Evolutionary conservation across 2,888 invertebrate genomes (phyloP).

Genomic region (Clistopyga incitator): DNA sequence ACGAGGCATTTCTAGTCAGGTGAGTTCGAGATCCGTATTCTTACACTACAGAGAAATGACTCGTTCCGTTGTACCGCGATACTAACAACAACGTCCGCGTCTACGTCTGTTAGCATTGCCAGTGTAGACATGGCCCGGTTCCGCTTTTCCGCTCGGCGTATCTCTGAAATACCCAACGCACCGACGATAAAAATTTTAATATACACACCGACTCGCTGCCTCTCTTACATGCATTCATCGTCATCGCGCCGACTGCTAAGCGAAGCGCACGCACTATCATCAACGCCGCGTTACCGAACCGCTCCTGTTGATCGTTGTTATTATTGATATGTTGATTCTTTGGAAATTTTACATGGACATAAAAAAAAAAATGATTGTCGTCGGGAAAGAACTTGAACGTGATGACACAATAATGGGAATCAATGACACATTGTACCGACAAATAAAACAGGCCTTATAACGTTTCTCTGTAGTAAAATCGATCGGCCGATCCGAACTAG

Average conservation of each 20-base stretch:
- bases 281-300: slow-evolving; percentile 18
- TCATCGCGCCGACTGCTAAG: slow-evolving; percentile 5
- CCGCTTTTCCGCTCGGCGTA: slow-evolving; percentile 8
- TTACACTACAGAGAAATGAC: background rate
- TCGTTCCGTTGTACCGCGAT: background rate
- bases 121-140: slow-evolving; percentile 18
- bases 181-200: slow-evolving; percentile 23
- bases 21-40: slow-evolving; percentile 25
- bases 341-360: too few species aligned
- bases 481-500: background rate
- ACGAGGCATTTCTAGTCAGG: slow-evolving; percentile 15
- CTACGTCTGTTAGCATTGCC: slow-evolving; percentile 5
- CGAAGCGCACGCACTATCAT: slow-evolving; percentile 25
- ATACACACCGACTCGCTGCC: slow-evolving; percentile 5
- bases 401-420: background rate
- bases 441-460: background rate
- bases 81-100: background rate
- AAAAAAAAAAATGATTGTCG: background rate
- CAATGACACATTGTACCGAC: background rate
- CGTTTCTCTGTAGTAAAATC: background rate
- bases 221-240: background rate
- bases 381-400: background rate
- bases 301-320: background rate
- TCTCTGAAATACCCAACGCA: slow-evolving; percentile 3
- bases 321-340: background rate